A percentile compares a stretch with the other conserved stretches of the same genome.
These are phyloP conservation scores for Equus quagga DNA, from an alignment of 2,113 vertebrate genomes.

Conservation along the genomic window DNA sequence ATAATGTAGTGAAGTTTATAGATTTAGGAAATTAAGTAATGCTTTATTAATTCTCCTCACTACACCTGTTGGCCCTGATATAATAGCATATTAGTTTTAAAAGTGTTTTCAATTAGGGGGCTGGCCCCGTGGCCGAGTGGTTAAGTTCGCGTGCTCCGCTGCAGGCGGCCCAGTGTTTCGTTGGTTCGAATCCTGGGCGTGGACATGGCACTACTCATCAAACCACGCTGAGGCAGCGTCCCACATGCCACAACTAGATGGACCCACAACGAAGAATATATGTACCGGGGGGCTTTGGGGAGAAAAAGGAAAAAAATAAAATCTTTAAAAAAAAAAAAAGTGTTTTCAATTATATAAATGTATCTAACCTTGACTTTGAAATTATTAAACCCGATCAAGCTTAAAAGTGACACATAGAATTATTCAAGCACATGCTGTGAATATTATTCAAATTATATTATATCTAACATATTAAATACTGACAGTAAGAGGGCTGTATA, in stretches of 20 bases:
- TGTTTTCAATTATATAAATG: conserved; percentile 28
- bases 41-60: conserved; percentile 36
- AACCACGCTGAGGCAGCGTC: too few species aligned
- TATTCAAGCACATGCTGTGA: not conserved
- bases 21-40: conserved; percentile 36
- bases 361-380: conserved; percentile 46
- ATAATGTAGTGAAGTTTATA: conserved; percentile 36
- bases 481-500: not conserved
- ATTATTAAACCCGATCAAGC: conserved; percentile 54
- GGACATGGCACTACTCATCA: too few species aligned
- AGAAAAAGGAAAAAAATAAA: too few species aligned
- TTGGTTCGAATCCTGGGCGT: too few species aligned
- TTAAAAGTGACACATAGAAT: conserved; percentile 34
- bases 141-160: too few species aligned
- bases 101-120: conserved; percentile 37
- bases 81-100: conserved; percentile 33
- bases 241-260: too few species aligned
- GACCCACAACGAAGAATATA: too few species aligned
- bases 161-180: too few species aligned
- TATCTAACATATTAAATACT: not conserved
- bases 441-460: conserved; percentile 31
- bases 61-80: not conserved
- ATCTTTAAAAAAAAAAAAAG: too few species aligned
- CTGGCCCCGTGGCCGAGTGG: too few species aligned
- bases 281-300: too few species aligned